Base-by-base conservation (phyloP, 92 coral and sea anemone genomes). In the Parazoanthus swiftii region DNA sequence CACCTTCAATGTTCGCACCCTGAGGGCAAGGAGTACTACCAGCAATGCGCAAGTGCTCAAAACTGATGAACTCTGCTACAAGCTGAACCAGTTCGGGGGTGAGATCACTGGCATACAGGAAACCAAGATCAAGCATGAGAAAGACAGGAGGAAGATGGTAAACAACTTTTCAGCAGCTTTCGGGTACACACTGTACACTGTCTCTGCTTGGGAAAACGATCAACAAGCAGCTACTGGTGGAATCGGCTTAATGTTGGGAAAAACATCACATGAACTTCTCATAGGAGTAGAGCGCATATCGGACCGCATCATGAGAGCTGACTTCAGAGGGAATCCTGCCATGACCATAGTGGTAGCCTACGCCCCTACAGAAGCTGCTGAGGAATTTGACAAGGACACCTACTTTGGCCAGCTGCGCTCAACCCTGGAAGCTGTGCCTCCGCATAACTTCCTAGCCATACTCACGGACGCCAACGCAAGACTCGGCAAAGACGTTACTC, bases 191-290 rank as follows among this genome's bases (percentile, higher is more conserved):
- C 80, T 76, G 56, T 76, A 43, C 80, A 76, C 80, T 76, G 80
- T 76, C 80, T 76, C 80, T 76, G 80, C 80, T 76, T 76, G 80
- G 80, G 80, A 76, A 76, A 76, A 76, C 80, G 54, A 76, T 76
- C 80, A 76, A 76, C 80, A 76, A 76, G 80, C 80, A 76, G 82
- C 82, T 79, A 79, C 82, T 79, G 82, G 82, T 79, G 82, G 82
- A 79, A 79, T 79, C 82, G 82, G 82, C 82, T 50, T 79, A 79
- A 79, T 79, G 82, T 79, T 79, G 82, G 82, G 82, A 48, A 79
- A 79, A 79, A 79, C 82, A 79, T 79, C 82, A 48, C 82, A 79
- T 79, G 82, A 79, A 48, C 82, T 79, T 48, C 82, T 79, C 67
- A 79, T 79, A 79, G 82, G 67, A 79, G 82, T 79, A 79, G 67